Evolutionary conservation across 2,797 vertebrate species (phyloP).

Genomic region (Centroberyx gerrardi): DNA sequence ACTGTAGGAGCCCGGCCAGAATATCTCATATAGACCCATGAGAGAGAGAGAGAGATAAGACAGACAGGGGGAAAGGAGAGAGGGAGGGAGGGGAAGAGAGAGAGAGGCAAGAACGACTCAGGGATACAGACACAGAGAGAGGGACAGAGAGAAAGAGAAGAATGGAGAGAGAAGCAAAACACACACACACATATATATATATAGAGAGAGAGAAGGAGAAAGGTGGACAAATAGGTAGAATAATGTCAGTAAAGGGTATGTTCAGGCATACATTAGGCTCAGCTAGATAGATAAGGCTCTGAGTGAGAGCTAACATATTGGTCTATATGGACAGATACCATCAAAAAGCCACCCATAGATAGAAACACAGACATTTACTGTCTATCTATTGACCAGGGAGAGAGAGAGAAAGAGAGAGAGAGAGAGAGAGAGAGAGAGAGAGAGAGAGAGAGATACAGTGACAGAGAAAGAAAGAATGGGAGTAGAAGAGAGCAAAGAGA

Average conservation of each 20-base stretch:
- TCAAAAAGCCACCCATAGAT: neutral
- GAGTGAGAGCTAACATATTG: neutral
- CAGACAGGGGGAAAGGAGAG: conserved; percentile 23
- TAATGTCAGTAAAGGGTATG: neutral
- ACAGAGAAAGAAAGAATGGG: neutral
- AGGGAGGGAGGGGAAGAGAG: conserved; percentile 27
- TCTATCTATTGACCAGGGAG: neutral
- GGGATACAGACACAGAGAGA: conserved; percentile 10
- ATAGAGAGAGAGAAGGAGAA: neutral
- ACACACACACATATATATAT: neutral
- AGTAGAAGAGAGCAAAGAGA: neutral
- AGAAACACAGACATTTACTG: neutral
- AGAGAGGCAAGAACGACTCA: neutral
- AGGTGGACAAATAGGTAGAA: neutral
- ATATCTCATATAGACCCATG: conserved; percentile 74
- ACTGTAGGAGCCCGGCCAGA: conserved; percentile 64
- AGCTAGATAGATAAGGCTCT: neutral
- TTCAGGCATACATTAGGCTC: neutral
- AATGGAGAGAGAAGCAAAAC: conserved; percentile 14
- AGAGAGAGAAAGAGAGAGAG: too few species aligned
- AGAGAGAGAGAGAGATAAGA: conserved; percentile 48
- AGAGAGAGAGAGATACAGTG: neutral
- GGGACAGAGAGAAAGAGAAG: neutral
- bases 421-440: conserved; percentile 1
- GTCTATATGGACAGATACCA: neutral